phyloP scores from a whole-genome alignment of 64 coral and sea anemone species.

The Porites lutea region DNA sequence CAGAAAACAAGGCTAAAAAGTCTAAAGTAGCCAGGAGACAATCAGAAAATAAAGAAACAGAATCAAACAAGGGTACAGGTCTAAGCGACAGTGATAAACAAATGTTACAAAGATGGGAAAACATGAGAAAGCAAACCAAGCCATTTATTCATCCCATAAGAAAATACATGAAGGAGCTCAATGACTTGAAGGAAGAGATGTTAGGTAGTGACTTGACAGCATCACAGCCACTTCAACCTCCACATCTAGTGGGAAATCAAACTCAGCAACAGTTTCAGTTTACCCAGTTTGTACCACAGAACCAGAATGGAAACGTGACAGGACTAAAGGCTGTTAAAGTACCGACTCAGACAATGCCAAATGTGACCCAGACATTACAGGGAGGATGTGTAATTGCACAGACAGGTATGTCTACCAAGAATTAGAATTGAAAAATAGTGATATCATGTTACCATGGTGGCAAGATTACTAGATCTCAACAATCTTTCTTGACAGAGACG shows the following conservation, averaged over 20 bases:
- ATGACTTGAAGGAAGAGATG: constrained; percentile 86
- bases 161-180: constrained; percentile 90
- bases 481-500: too few species aligned
- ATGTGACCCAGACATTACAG: neutral
- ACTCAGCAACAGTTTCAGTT: constrained; percentile 90
- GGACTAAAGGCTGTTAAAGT: constrained; percentile 87
- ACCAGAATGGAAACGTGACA: constrained; percentile 86
- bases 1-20: constrained; percentile 68
- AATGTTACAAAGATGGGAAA: constrained; percentile 90
- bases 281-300: constrained; percentile 93
- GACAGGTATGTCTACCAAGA: neutral
- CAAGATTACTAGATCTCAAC: too few species aligned
- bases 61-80: constrained; percentile 25
- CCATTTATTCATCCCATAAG: constrained; percentile 97
- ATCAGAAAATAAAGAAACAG: constrained; percentile 56
- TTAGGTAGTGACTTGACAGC: constrained; percentile 1
- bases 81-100: constrained; percentile 87
- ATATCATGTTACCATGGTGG: too few species aligned
- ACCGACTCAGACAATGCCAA: constrained; percentile 27
- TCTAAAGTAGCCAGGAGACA: constrained; percentile 67
- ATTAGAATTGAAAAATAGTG: too few species aligned
- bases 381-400: neutral
- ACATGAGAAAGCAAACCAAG: constrained; percentile 91
- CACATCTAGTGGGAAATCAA: constrained; percentile 7
- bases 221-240: neutral